phyloP scores from a whole-genome alignment of 2,888 invertebrate genomes.

The Sinotaia quadrata region DNA sequence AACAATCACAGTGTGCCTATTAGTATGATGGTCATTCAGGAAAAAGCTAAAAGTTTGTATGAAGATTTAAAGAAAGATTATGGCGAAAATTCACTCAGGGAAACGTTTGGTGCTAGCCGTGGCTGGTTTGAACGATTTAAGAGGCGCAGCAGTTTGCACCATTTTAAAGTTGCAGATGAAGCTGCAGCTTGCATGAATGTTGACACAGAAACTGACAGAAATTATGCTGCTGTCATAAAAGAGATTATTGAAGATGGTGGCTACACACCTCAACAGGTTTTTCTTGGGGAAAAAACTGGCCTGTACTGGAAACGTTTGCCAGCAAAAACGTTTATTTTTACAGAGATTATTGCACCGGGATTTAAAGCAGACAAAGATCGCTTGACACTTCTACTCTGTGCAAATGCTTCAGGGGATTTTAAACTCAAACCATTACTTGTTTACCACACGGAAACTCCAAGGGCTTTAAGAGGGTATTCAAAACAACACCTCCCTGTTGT shows the following conservation, averaged over 20 bases:
- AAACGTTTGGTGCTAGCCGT: conserved; percentile 6
- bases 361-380: conserved; percentile 18
- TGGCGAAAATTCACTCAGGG: background rate
- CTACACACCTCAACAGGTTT: conserved; percentile 29
- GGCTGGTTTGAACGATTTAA: conserved; percentile 30
- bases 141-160: background rate
- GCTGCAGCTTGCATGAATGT: background rate
- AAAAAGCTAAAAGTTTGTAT: conserved; percentile 22
- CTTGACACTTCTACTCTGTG: conserved; percentile 22
- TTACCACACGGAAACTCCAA: conserved; percentile 17
- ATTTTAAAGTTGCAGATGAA: background rate
- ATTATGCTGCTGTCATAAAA: background rate
- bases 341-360: background rate
- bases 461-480: conserved; percentile 1
- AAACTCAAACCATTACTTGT: conserved; percentile 29
- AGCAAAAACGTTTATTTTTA: conserved; percentile 1
- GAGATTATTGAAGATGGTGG: conserved; percentile 17
- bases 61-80: background rate
- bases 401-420: conserved; percentile 26
- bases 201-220: background rate
- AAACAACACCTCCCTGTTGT: conserved; percentile 25
- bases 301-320: conserved; percentile 32
- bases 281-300: conserved; percentile 27
- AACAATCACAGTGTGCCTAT: background rate
- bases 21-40: background rate